These are phyloP conservation scores for Burhinus bistriatus DNA, from an alignment of 2,113 vertebrate species.

Conservation along the genomic window DNA sequence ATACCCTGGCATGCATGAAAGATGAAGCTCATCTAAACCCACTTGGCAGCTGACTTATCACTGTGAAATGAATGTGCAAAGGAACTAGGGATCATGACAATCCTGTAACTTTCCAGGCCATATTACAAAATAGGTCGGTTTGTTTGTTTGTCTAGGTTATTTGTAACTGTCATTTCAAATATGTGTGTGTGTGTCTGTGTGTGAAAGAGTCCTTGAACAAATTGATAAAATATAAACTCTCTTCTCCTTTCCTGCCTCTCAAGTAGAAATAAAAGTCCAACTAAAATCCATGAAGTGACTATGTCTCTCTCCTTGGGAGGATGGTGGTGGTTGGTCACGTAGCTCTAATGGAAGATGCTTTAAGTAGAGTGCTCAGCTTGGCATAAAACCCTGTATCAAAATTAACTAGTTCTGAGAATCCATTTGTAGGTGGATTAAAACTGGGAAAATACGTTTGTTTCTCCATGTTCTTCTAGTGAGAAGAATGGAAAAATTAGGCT, in stretches of 20 bases:
- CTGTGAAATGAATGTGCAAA: not conserved
- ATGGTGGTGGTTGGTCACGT: accelerated
- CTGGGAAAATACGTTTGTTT: not conserved
- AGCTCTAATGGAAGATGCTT: not conserved
- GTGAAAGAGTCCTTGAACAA: not conserved
- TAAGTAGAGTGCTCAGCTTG: not conserved
- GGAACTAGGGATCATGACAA: not conserved
- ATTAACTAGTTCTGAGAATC: not conserved
- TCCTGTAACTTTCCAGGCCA: not conserved
- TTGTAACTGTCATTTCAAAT: not conserved
- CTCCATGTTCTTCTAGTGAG: not conserved
- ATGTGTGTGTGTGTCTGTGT: not conserved
- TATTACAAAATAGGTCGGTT: not conserved
- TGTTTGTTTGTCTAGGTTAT: not conserved
- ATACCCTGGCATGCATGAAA: not conserved
- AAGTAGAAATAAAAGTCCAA: not conserved
- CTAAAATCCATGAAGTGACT: not conserved
- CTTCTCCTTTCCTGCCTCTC: not conserved
- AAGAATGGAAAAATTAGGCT: not conserved
- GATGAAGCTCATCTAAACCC: not conserved
- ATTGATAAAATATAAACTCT: not conserved
- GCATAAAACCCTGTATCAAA: not conserved
- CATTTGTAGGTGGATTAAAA: not conserved
- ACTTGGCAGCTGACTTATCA: not conserved
- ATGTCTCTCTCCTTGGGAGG: not conserved